A percentile compares a stretch with the other conserved stretches of the same genome.
These are phyloP conservation scores for Myotis pilosus DNA, from an alignment of 2,797 vertebrate genomes.

Conservation along the genomic window DNA sequence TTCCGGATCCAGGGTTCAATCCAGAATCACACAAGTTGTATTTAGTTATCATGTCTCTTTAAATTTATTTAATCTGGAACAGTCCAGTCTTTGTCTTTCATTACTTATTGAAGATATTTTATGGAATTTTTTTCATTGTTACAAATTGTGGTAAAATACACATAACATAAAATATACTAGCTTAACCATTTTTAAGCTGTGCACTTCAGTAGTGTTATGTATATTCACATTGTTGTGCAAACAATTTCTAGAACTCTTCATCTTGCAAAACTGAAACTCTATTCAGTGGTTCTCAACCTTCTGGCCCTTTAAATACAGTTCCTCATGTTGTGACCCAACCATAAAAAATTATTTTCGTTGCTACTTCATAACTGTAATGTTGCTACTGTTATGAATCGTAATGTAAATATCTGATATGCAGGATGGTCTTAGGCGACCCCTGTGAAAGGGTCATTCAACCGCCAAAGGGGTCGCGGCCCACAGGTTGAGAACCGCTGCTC, in stretches of 20 bases:
- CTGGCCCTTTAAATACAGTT: no score
- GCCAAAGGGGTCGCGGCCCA: no score
- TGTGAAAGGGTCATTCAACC: no score
- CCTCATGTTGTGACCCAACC: no score
- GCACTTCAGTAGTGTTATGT: not conserved
- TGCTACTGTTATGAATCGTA: no score
- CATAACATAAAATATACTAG: not conserved
- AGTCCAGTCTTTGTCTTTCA: not conserved
- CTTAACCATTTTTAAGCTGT: not conserved
- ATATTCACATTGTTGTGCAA: not conserved
- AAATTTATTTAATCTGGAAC: not conserved
- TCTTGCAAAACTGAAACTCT: no score
- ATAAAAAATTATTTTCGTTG: no score
- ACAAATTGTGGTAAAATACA: conserved; percentile 1
- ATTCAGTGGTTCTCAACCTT: no score
- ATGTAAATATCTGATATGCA: no score
- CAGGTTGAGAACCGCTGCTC: not conserved
- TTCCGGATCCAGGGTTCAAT: not conserved
- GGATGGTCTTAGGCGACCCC: no score
- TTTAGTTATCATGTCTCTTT: not conserved
- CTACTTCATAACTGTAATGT: no score
- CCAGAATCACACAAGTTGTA: not conserved
- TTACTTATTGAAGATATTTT: not conserved
- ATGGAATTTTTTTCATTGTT: not conserved
- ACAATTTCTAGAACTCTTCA: not conserved